phyloP scores from a whole-genome alignment of 2,888 invertebrate species.

The Ditula angustiorana region DNA sequence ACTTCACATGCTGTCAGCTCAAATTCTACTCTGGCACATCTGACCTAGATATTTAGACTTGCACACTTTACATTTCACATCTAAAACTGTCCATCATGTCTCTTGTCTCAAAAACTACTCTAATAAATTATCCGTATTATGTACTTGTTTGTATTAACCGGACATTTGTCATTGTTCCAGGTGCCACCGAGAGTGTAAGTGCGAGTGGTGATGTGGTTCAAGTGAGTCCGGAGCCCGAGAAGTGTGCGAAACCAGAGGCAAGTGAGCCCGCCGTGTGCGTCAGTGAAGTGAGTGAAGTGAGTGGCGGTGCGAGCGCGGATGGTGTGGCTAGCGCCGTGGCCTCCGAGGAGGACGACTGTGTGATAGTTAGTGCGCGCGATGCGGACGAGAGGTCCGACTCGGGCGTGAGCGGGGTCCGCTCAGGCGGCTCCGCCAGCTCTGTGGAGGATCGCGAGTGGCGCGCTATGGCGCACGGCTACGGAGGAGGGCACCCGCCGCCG shows the following conservation, averaged over 20 bases:
- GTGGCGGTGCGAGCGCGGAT: constrained; percentile 76
- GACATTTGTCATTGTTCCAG: constrained; percentile 68
- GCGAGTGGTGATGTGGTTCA: constrained; percentile 76
- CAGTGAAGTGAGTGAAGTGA: constrained; percentile 82
- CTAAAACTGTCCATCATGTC: constrained; percentile 1
- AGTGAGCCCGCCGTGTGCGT: constrained; percentile 61
- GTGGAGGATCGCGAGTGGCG: constrained; percentile 92
- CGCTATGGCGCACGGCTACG: constrained; percentile 89
- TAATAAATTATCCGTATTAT: background rate
- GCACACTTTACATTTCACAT: background rate
- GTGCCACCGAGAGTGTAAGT: constrained; percentile 75
- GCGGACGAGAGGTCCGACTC: constrained; percentile 87
- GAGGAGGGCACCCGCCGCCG: constrained; percentile 87
- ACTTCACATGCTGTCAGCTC: constrained; percentile 14
- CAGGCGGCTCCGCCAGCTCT: constrained; percentile 90
- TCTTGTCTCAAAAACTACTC: background rate
- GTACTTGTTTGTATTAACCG: background rate
- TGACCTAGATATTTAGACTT: constrained; percentile 16
- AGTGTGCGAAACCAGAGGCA: constrained; percentile 78
- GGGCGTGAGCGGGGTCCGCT: constrained; percentile 91
- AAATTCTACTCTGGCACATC: constrained; percentile 6
- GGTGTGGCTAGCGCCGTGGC: constrained; percentile 83
- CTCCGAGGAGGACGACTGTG: constrained; percentile 88
- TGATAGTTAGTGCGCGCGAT: constrained; percentile 87
- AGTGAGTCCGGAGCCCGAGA: constrained; percentile 74